Percentiles rank a stretch among this genome's conserved stretches.
phyloP scores from a whole-genome alignment of 64 coral and sea anemone genomes.

The Cladopsammia gracilis region DNA sequence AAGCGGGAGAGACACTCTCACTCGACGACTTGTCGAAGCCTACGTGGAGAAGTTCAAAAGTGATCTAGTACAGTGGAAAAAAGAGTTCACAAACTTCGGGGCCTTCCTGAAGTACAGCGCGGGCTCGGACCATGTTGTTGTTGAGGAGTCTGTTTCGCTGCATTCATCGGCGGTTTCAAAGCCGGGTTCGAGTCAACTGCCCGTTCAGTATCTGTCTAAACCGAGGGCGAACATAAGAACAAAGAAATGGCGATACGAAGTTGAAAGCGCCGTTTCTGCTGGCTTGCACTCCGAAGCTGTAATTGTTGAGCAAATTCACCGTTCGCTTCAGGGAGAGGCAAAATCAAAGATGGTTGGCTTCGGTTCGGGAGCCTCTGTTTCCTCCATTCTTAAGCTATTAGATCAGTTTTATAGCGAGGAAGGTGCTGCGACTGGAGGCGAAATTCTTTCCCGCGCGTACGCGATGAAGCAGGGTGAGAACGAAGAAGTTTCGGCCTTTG shows the following conservation, averaged over 20 bases:
- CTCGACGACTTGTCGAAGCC: no score
- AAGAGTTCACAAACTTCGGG: background rate
- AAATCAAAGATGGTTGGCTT: slow-evolving; percentile 69
- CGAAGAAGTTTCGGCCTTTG: slow-evolving; percentile 49
- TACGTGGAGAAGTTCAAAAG: background rate
- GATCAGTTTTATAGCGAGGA: slow-evolving; percentile 68
- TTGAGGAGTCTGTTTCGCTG: background rate
- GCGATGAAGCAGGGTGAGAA: slow-evolving; percentile 30
- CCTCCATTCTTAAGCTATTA: slow-evolving; percentile 59
- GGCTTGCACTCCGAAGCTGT: slow-evolving; percentile 54
- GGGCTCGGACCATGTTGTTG: slow-evolving; percentile 5
- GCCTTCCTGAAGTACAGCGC: slow-evolving; percentile 2
- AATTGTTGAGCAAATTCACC: slow-evolving; percentile 59
- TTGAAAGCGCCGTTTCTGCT: slow-evolving; percentile 20
- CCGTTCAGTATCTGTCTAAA: slow-evolving; percentile 27
- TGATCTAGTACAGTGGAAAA: background rate
- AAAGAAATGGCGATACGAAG: slow-evolving; percentile 53
- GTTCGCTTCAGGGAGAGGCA: slow-evolving; percentile 69
- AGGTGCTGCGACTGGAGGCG: slow-evolving; percentile 62
- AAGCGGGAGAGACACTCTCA: no score
- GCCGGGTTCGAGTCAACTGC: background rate
- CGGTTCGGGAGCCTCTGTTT: slow-evolving; percentile 38
- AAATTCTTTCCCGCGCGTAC: slow-evolving; percentile 59
- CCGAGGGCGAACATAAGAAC: background rate
- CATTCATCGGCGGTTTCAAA: background rate